Evolutionary conservation across 2,888 invertebrate genomes (phyloP), one percentile per base, ranked within the genome.

Genomic region (Acheta domesticus): DNA sequence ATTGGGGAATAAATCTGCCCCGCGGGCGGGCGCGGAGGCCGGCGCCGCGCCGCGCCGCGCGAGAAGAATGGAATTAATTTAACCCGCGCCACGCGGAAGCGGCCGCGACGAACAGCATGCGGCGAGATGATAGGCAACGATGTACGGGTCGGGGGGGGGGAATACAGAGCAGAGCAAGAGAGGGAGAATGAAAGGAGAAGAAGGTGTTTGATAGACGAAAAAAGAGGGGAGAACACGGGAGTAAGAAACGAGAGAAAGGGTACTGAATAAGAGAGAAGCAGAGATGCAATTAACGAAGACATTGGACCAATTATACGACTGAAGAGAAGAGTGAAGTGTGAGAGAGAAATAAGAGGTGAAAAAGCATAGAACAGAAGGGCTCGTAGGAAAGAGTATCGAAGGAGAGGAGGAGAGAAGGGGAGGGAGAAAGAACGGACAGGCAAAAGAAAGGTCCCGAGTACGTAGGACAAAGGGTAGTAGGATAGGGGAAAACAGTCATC

Each of bases 1-100:
- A 62, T 62, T 62, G 62, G 62, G 62, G 62, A 62, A 62, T 62
- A 62, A 62, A 62, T 62, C 62, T 62, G 62, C 62, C 62, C 62
- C 62, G 16, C n/a, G 36, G 36, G 16, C n/a, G 36, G 36, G 62
- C 62, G 62, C 62, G 62, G 62, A 14, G 62, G 4, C n/a, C 62
- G n/a, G 62, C 62, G n/a, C 62, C 16, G 62, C 62, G 12, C 11
- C 62, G 36, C 36, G 5, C 36, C 36, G 0, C 36, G 36, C 36
- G 62, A 16, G 62, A 62, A 62, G 62, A 62, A 62, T 62, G 62
- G 62, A 62, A 62, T 62, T 62, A 62, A 62, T 62, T 62, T 62
- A 8, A 62, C 62, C 62, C 62, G 62, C 62, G n/a, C 62, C 16
- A 4, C 36, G 3, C 5, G 36, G 36, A 5, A 8, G 8, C 36